A percentile compares a stretch with the other conserved stretches of the same genome.
These are phyloP conservation scores for Drosophila cognata DNA, from an alignment of 2,888 invertebrate species.

Conservation along the genomic window DNA sequence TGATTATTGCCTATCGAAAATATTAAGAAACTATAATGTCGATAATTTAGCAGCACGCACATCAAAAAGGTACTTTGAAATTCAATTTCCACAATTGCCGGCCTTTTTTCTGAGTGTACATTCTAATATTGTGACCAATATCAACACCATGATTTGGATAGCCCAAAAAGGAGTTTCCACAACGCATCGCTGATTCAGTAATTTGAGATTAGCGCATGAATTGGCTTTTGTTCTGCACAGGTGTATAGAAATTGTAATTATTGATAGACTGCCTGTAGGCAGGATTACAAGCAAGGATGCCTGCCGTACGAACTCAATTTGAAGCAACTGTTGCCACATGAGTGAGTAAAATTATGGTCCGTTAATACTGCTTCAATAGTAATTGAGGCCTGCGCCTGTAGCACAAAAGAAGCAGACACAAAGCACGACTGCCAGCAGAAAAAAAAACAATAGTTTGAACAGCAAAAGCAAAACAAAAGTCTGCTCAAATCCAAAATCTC, in stretches of 20 bases:
- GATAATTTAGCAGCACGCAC: neutral
- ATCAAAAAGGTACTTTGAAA: neutral
- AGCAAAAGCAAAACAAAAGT: constrained; percentile 2
- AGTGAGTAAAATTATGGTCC: constrained; percentile 1
- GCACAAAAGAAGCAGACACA: constrained; percentile 33
- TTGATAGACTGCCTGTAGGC: neutral
- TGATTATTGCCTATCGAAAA: neutral
- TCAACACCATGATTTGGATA: neutral
- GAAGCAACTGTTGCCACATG: constrained; percentile 21
- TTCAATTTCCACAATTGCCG: neutral
- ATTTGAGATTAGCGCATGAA: constrained; percentile 33
- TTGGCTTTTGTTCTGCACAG: neutral
- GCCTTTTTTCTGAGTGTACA: neutral
- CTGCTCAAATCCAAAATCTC: constrained; percentile 3
- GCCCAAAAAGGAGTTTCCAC: neutral
- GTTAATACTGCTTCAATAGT: constrained; percentile 46
- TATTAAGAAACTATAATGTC: neutral
- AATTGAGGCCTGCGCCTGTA: constrained; percentile 30
- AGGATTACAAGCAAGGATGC: neutral
- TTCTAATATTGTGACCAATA: neutral
- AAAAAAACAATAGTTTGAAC: neutral
- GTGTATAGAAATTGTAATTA: constrained; percentile 14
- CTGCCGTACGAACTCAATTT: neutral
- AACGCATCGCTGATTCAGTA: constrained; percentile 2
- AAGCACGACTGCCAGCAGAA: constrained; percentile 4